These are phyloP conservation scores for Condylostylus longicornis DNA, from an alignment of 1,140 invertebrate species.

Conservation along the genomic window DNA sequence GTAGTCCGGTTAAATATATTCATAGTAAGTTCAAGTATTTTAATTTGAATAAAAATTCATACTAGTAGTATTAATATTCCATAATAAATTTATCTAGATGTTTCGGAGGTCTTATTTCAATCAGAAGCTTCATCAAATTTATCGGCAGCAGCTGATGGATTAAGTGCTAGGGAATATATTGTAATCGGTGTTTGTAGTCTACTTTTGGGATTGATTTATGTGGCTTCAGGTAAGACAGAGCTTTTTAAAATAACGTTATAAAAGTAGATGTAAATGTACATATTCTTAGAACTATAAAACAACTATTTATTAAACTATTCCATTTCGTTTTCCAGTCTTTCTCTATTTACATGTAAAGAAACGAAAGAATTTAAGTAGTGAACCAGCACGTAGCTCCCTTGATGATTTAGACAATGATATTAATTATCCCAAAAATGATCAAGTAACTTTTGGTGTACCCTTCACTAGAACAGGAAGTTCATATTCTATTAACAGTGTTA, in stretches of 20 bases:
- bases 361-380: constrained; percentile 25
- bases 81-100: constrained; percentile 37
- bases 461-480: constrained; percentile 24
- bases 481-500: constrained; percentile 20
- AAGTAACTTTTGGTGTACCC: constrained; percentile 25
- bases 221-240: no score
- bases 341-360: constrained; percentile 59
- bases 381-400: constrained; percentile 18
- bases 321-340: no score
- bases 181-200: constrained; percentile 67
- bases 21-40: constrained; percentile 43
- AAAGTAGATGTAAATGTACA: no score
- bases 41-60: neutral
- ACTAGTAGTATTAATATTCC: neutral
- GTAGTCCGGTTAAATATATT: constrained; percentile 48
- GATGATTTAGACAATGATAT: constrained; percentile 24
- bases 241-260: no score
- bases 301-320: no score
- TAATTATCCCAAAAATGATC: constrained; percentile 29
- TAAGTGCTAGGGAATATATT: constrained; percentile 55
- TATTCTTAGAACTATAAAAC: no score
- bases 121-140: constrained; percentile 43
- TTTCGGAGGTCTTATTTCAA: constrained; percentile 62
- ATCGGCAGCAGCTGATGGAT: constrained; percentile 33
- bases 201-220: constrained; percentile 64